phyloP scores from a whole-genome alignment of 1,140 invertebrate species.

The Telenomus remus region DNA sequence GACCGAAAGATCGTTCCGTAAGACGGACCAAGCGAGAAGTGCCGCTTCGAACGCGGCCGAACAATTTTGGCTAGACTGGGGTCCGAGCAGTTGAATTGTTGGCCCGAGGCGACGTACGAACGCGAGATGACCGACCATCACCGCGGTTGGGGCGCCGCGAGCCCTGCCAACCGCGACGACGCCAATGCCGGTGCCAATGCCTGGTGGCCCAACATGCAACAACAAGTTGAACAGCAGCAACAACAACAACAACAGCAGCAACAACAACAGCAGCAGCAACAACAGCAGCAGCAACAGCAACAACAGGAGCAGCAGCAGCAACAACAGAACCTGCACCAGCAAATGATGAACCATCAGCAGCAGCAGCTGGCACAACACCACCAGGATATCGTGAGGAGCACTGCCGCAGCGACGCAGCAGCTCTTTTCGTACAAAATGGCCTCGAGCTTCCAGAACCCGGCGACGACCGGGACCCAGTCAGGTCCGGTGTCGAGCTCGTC shows the following conservation, averaged over 20 bases:
- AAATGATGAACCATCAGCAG: conserved; percentile 63
- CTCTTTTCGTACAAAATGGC: conserved; percentile 90
- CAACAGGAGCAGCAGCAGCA: conserved; percentile 75
- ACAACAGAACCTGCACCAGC: conserved; percentile 67
- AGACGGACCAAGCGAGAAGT: too few species aligned
- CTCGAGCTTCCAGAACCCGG: conserved; percentile 84
- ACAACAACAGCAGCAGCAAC: conserved; percentile 72
- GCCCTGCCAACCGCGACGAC: conserved; percentile 75
- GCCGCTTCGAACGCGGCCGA: too few species aligned
- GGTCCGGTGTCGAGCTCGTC: conserved; percentile 73
- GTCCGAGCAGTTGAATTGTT: too few species aligned
- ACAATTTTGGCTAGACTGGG: too few species aligned
- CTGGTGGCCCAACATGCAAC: conserved; percentile 72
- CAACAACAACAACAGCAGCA: conserved; percentile 69
- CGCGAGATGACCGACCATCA: conserved; percentile 73
- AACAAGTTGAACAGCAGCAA: conserved; percentile 67
- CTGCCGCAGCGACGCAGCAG: conserved; percentile 82
- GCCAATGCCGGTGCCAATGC: conserved; percentile 63
- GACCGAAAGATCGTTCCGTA: too few species aligned
- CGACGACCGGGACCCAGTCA: conserved; percentile 75
- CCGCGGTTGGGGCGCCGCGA: conserved; percentile 72
- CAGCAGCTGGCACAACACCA: conserved; percentile 70
- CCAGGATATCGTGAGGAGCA: conserved; percentile 75
- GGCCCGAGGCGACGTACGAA: conserved; percentile 39
- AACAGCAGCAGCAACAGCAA: conserved; percentile 74